Evolutionary conservation across 1,140 invertebrate species (phyloP).

Genomic region (Nephila pilipes): DNA sequence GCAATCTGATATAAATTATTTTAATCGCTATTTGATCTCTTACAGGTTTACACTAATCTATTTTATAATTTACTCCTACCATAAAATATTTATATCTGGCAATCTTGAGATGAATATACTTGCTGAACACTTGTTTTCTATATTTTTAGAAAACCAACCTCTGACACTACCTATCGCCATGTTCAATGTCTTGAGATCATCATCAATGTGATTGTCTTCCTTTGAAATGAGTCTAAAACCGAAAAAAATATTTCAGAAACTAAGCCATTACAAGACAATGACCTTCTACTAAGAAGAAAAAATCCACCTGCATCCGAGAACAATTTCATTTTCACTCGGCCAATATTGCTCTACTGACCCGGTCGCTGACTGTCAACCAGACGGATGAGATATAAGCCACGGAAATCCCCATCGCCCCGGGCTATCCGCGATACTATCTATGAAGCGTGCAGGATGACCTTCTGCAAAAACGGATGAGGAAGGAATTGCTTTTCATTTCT

Average conservation of each 20-base stretch:
- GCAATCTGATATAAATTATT: no score
- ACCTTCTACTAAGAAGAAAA: neutral
- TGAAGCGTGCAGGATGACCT: conserved; percentile 35
- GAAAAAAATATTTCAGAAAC: neutral
- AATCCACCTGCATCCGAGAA: neutral
- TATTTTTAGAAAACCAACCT: no score
- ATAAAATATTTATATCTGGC: neutral
- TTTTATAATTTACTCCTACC: neutral
- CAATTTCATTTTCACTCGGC: neutral
- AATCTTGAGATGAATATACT: no score
- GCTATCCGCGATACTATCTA: neutral
- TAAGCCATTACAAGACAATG: neutral
- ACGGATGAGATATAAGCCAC: neutral
- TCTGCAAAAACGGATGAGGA: conserved; percentile 25
- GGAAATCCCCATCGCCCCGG: neutral
- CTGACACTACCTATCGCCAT: no score
- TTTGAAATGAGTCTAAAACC: neutral
- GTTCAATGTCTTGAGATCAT: neutral
- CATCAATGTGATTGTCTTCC: neutral
- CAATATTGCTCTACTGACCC: neutral
- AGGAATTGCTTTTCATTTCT: neutral
- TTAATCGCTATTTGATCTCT: no score
- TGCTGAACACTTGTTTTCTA: no score
- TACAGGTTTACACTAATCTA: neutral
- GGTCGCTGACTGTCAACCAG: neutral